Evolutionary conservation across 92 coral and sea anemone genomes (phyloP).

Genomic region (Palythoa heliodiscus): DNA sequence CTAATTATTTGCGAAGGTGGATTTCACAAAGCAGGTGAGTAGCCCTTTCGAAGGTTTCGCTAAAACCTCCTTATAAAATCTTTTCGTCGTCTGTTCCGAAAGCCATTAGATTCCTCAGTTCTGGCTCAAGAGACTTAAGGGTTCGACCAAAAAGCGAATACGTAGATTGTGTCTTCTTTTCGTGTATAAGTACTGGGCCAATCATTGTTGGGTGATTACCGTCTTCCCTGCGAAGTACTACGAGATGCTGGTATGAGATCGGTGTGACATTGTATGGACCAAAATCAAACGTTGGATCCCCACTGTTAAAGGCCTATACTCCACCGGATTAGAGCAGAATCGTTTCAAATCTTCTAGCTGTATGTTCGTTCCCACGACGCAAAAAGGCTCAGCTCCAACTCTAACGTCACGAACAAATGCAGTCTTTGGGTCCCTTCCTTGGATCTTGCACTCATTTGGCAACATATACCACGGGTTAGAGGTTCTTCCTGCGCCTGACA

Average conservation of each 20-base stretch:
- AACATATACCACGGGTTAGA: slow-evolving; percentile 66
- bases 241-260: slow-evolving; percentile 56
- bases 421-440: slow-evolving; percentile 50
- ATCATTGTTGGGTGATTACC: slow-evolving; percentile 59
- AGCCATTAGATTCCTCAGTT: background rate
- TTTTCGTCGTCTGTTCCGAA: slow-evolving; percentile 60
- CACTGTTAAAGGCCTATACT: slow-evolving; percentile 61
- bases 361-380: slow-evolving; percentile 40
- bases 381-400: slow-evolving; percentile 66
- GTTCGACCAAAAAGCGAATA: slow-evolving; percentile 59
- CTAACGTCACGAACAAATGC: slow-evolving; percentile 69
- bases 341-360: slow-evolving; percentile 40
- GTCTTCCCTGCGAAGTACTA: slow-evolving; percentile 40
- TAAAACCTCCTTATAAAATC: slow-evolving; percentile 43
- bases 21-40: slow-evolving; percentile 61
- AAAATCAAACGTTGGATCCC: slow-evolving; percentile 65
- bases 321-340: slow-evolving; percentile 49
- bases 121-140: slow-evolving; percentile 38
- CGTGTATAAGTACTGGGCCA: slow-evolving; percentile 67
- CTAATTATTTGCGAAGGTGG: slow-evolving; percentile 53
- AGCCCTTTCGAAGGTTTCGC: slow-evolving; percentile 53
- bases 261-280: slow-evolving; percentile 62
- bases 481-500: slow-evolving; percentile 23
- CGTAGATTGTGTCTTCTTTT: slow-evolving; percentile 58
- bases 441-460: slow-evolving; percentile 55